phyloP scores from a whole-genome alignment of 2,113 vertebrate genomes.

The Eublepharis macularius region DNA sequence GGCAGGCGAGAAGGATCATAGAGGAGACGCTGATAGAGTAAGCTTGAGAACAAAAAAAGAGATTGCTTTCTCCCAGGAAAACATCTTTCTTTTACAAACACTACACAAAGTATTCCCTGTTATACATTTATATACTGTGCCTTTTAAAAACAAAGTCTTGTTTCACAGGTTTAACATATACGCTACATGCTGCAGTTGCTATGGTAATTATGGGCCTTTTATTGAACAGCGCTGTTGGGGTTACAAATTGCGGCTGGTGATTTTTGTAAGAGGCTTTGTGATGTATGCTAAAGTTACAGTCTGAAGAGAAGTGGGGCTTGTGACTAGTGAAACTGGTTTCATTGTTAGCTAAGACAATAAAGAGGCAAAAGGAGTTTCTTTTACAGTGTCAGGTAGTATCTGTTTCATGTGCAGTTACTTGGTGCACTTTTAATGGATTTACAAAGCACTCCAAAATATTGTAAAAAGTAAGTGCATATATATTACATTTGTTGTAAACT shows the following conservation, averaged over 20 bases:
- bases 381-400: neutral
- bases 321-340: neutral
- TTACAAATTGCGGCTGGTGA: constrained; percentile 73
- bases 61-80: constrained; percentile 41
- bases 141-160: constrained; percentile 68
- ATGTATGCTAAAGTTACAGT: constrained; percentile 35
- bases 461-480: neutral
- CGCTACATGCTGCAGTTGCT: constrained; percentile 77
- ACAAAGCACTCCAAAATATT: neutral
- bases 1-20: neutral
- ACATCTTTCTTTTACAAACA: constrained; percentile 54
- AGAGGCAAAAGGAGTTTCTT: neutral
- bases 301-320: neutral
- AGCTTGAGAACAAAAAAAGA: constrained; percentile 24
- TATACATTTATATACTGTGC: constrained; percentile 62
- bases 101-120: constrained; percentile 63
- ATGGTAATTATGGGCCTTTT: constrained; percentile 80
- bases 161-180: constrained; percentile 70
- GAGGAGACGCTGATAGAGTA: constrained; percentile 14
- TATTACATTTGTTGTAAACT: neutral
- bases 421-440: neutral
- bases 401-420: neutral
- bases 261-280: constrained; percentile 70
- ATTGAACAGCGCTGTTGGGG: constrained; percentile 76
- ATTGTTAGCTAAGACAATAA: neutral